Evolutionary conservation across 2,797 vertebrate species (phyloP).

Genomic region (Sebastes matsubarae): DNA sequence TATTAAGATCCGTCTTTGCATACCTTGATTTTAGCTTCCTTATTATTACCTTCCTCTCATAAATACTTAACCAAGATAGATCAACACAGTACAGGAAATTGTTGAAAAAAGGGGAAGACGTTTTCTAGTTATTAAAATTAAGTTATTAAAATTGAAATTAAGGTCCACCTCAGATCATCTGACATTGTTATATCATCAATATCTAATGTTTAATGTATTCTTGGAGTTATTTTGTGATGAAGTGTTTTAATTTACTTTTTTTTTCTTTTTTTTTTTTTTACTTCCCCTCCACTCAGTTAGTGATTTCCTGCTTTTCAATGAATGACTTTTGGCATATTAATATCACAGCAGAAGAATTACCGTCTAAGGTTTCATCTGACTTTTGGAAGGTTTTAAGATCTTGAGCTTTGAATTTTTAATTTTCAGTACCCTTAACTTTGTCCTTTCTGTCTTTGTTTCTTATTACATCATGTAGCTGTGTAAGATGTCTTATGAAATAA

Average conservation of each 20-base stretch:
- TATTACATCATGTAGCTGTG: background rate
- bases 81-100: slow-evolving; percentile 51
- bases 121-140: slow-evolving; percentile 46
- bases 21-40: slow-evolving; percentile 46
- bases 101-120: background rate
- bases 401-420: background rate
- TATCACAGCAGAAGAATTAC: background rate
- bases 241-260: slow-evolving; percentile 56
- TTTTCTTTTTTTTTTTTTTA: background rate
- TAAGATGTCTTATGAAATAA: background rate
- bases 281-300: slow-evolving; percentile 1
- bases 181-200: slow-evolving; percentile 43
- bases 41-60: slow-evolving; percentile 62
- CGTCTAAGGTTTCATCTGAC: background rate
- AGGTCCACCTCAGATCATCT: slow-evolving; percentile 33
- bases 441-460: background rate
- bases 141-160: slow-evolving; percentile 67
- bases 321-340: slow-evolving; percentile 13
- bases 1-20: slow-evolving; percentile 28
- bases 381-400: slow-evolving; percentile 2
- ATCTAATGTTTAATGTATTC: slow-evolving; percentile 49
- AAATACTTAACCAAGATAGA: slow-evolving; percentile 67
- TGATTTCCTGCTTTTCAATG: slow-evolving; percentile 26
- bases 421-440: background rate
- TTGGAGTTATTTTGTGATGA: slow-evolving; percentile 54